phyloP scores from a whole-genome alignment of 2,113 vertebrate species.

The Corythornis madagascariensis region DNA sequence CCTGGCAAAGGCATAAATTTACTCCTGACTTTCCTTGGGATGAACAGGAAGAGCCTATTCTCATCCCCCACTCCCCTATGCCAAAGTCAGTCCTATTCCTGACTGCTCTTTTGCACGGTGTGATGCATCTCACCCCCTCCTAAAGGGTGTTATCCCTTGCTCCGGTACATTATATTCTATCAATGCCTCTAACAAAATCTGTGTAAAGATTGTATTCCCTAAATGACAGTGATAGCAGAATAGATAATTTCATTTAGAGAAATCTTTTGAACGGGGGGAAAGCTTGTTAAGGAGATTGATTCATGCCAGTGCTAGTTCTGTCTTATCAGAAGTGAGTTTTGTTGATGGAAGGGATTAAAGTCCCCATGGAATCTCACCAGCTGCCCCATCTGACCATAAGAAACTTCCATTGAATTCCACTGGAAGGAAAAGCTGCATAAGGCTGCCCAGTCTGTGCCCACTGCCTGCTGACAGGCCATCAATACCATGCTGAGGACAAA shows the following conservation, averaged over 20 bases:
- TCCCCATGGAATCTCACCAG: neutral
- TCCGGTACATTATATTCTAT: neutral
- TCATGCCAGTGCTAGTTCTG: neutral
- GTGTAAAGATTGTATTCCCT: neutral
- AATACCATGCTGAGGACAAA: neutral
- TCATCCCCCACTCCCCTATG: fast-evolving
- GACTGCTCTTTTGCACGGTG: fast-evolving
- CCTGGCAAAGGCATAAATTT: neutral
- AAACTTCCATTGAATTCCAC: neutral
- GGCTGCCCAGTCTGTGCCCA: neutral
- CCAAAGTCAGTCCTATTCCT: neutral
- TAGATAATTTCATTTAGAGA: neutral
- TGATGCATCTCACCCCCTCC: neutral
- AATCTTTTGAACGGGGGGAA: neutral
- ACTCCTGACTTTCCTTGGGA: neutral
- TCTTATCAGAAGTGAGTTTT: neutral
- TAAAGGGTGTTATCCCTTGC: fast-evolving
- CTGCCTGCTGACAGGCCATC: neutral
- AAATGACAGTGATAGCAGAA: neutral
- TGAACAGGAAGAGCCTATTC: neutral
- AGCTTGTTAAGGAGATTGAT: neutral
- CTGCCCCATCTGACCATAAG: neutral
- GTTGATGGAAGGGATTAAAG: neutral
- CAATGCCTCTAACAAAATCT: neutral
- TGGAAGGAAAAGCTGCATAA: neutral